phyloP scores from a whole-genome alignment of 2,888 invertebrate species.

The Torymus auratus region DNA sequence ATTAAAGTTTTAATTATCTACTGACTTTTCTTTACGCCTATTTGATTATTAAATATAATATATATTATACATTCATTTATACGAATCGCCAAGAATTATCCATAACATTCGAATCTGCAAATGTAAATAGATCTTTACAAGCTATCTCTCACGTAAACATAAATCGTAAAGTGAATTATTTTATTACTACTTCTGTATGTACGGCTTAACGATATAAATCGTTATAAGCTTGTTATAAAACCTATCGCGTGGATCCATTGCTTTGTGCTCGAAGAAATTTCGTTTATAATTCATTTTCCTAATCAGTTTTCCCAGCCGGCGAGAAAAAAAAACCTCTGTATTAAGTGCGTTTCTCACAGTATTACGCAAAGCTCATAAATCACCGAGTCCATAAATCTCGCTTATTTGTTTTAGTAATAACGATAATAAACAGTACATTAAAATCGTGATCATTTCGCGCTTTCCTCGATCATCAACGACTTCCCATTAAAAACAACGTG shows the following conservation, averaged over 20 bases:
- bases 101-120: too few species aligned
- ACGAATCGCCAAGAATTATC: too few species aligned
- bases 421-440: slow-evolving; percentile 9
- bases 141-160: background rate
- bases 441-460: background rate
- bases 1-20: too few species aligned
- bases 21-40: too few species aligned
- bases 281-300: background rate
- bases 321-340: slow-evolving; percentile 11
- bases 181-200: background rate
- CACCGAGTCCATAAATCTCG: slow-evolving; percentile 1
- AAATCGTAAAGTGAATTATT: background rate
- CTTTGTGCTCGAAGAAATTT: slow-evolving; percentile 2
- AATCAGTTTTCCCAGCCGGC: slow-evolving; percentile 10
- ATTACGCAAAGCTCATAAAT: slow-evolving; percentile 8
- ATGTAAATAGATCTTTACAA: too few species aligned
- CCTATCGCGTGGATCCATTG: background rate
- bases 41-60: too few species aligned
- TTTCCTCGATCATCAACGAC: background rate
- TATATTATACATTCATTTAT: too few species aligned
- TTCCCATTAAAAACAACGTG: background rate
- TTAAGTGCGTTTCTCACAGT: background rate
- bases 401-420: slow-evolving; percentile 17
- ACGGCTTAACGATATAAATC: background rate
- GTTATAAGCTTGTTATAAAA: background rate